phyloP scores from a whole-genome alignment of 1,140 invertebrate genomes.

The Paraescarpia echinospica region DNA sequence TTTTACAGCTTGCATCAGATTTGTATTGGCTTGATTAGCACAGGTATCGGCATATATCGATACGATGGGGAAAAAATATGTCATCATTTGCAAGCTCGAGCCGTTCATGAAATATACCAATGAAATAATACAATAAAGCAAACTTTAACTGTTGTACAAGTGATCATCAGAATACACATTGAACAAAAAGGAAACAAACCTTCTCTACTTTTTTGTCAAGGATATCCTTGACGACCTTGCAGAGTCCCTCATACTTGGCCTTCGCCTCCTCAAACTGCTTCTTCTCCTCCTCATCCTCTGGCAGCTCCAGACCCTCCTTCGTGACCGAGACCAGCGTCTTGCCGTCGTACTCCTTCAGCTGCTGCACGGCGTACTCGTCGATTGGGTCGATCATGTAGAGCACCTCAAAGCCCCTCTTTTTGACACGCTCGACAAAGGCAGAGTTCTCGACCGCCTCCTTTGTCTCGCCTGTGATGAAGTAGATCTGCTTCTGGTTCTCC shows the following conservation, averaged over 20 bases:
- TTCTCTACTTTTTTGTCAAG: conserved; percentile 98
- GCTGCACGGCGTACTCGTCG: conserved; percentile 98
- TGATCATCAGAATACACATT: background rate
- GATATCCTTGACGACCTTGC: conserved; percentile 98
- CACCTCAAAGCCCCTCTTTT: conserved; percentile 96
- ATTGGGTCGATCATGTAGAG: conserved; percentile 99
- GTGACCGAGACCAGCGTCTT: conserved; percentile 95
- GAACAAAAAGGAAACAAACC: conserved; percentile 47
- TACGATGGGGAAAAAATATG: conserved; percentile 16
- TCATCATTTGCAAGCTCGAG: conserved; percentile 17
- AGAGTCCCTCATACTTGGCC: conserved; percentile 75
- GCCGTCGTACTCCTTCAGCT: conserved; percentile 96
- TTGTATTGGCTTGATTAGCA: too few relatives aligned
- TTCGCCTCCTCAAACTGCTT: conserved; percentile 96
- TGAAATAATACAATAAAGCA: too few relatives aligned
- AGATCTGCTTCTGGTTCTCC: conserved; percentile 96
- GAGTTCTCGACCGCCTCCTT: conserved; percentile 95
- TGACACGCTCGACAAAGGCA: conserved; percentile 94
- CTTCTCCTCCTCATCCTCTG: conserved; percentile 89
- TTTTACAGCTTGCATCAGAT: background rate
- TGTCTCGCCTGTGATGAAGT: conserved; percentile 97
- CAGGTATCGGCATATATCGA: conserved; percentile 23
- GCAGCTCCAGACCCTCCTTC: conserved; percentile 95
- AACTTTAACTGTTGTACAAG: too few relatives aligned
- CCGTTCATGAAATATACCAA: too few relatives aligned